phyloP scores from a whole-genome alignment of 2,888 invertebrate genomes.

The Aphidoletes aphidimyza region DNA sequence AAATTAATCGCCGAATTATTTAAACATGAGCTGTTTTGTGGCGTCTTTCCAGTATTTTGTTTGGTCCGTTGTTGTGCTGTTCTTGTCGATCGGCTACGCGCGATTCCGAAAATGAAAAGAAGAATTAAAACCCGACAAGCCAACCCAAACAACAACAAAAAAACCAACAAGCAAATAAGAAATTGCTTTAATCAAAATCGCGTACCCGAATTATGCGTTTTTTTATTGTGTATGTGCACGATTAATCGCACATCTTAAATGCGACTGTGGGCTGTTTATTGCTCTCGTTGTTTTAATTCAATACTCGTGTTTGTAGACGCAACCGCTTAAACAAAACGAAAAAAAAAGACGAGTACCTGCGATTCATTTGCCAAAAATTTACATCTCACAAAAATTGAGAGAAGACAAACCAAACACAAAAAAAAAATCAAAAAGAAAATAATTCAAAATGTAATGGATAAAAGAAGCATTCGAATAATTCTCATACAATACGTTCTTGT shows the following conservation, averaged over 20 bases:
- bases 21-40: conserved; percentile 26
- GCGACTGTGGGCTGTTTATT: conserved; percentile 9
- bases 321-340: neutral
- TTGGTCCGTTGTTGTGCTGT: neutral
- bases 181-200: neutral
- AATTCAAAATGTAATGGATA: neutral
- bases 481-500: neutral
- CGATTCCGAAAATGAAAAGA: neutral
- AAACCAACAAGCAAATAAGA: neutral
- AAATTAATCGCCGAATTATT: conserved; percentile 31
- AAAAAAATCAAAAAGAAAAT: neutral
- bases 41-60: neutral
- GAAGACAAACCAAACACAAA: neutral
- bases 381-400: neutral
- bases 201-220: conserved; percentile 9
- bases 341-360: neutral
- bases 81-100: neutral
- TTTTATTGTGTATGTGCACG: too few species aligned
- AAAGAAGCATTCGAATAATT: neutral
- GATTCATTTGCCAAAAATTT: neutral
- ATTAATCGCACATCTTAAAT: conserved; percentile 31
- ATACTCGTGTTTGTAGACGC: neutral
- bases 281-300: conserved; percentile 17
- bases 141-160: neutral
- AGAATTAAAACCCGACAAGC: neutral